phyloP scores from a whole-genome alignment of 2,113 vertebrate species.

The Castor canadensis region DNA sequence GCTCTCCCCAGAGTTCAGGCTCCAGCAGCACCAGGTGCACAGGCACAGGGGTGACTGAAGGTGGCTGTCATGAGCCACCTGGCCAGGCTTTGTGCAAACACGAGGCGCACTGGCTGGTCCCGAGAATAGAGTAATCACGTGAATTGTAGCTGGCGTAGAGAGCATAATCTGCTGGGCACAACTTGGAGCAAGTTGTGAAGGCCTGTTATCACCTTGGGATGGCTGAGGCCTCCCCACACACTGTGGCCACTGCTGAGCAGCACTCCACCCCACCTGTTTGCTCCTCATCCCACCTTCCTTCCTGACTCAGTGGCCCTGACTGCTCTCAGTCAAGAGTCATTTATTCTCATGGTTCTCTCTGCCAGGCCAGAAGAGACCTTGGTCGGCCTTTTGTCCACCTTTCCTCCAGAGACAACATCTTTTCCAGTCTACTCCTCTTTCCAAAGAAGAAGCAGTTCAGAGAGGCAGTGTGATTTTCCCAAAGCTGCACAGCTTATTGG shows the following conservation, averaged over 20 bases:
- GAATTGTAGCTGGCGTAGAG: rapidly evolving
- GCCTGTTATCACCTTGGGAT: rapidly evolving
- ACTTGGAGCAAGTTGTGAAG: background rate
- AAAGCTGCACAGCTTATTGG: background rate
- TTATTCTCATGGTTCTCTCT: background rate
- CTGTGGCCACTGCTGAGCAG: rapidly evolving
- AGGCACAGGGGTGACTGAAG: rapidly evolving
- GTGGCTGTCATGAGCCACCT: background rate
- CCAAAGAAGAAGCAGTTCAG: background rate
- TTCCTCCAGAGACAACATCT: rapidly evolving
- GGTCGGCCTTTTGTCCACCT: background rate
- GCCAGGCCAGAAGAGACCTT: background rate
- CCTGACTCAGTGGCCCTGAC: no score
- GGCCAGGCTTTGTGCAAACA: background rate
- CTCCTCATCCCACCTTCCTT: background rate
- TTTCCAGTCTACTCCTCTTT: background rate
- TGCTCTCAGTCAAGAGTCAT: no score
- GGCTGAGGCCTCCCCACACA: rapidly evolving
- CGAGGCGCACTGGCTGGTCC: background rate
- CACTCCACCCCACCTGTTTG: no score
- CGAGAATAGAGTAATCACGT: no score
- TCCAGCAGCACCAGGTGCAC: rapidly evolving
- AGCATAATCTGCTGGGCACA: rapidly evolving
- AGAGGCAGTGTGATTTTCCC: background rate
- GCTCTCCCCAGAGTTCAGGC: no score